Conservation (phyloP, 2,113 vertebrate species). For the Sinocyclocheilus maitianheensis region DNA sequence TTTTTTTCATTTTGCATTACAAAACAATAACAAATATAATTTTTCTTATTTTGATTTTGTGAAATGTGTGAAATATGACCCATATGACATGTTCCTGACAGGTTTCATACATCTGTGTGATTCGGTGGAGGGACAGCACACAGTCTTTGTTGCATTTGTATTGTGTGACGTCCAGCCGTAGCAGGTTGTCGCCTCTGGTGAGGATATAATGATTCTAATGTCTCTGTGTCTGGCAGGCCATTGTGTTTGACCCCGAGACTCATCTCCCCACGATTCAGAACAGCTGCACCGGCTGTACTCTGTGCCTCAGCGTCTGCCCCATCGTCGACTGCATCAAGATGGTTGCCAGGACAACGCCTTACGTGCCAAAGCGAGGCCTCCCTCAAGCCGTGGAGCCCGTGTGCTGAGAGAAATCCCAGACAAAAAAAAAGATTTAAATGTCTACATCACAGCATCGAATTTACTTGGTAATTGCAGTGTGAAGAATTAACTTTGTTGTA, state of each 20-base stretch:
- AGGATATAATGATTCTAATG: slow-evolving; percentile 58
- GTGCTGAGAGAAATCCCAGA: slow-evolving; percentile 62
- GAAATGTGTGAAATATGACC: neutral
- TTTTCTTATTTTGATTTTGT: neutral
- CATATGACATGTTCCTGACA: neutral
- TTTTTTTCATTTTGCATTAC: too few relatives aligned
- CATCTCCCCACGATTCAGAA: slow-evolving; percentile 82
- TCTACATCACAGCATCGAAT: slow-evolving; percentile 62
- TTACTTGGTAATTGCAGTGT: slow-evolving; percentile 66
- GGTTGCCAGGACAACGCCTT: slow-evolving; percentile 83
- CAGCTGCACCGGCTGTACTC: slow-evolving; percentile 84
- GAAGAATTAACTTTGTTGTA: slow-evolving; percentile 62
- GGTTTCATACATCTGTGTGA: neutral
- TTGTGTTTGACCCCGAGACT: slow-evolving; percentile 81
- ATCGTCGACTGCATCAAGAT: slow-evolving; percentile 64
- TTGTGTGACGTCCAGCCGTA: slow-evolving; percentile 47
- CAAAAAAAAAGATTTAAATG: neutral
- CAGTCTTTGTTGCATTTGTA: slow-evolving; percentile 3
- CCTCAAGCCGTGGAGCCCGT: slow-evolving; percentile 74
- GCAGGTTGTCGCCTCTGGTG: slow-evolving; percentile 37
- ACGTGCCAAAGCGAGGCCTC: slow-evolving; percentile 82
- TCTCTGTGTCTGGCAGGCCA: slow-evolving; percentile 78
- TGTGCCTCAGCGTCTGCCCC: slow-evolving; percentile 85
- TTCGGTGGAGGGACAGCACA: neutral
- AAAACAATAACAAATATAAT: too few relatives aligned